Conservation (phyloP, 1,140 invertebrate species). For the Colletes gigas region DNA sequence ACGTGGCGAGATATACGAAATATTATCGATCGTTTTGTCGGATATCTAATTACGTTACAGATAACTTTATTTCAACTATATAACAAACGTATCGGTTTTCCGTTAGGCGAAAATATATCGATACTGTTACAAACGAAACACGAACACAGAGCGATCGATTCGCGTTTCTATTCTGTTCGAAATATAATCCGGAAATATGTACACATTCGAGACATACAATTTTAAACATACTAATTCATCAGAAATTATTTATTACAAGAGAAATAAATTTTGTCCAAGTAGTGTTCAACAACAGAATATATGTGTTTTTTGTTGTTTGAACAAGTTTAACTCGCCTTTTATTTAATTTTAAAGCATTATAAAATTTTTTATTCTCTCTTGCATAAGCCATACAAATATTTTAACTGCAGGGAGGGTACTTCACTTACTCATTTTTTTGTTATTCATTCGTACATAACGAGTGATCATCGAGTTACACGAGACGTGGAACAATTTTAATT, state of each 20-base stretch:
- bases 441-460: not conserved
- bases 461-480: not conserved
- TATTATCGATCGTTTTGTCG: not conserved
- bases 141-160: not conserved
- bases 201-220: fast-evolving
- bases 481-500: not conserved
- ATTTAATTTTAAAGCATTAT: not conserved
- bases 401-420: not conserved
- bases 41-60: not conserved
- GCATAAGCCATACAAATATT: not conserved
- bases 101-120: not conserved
- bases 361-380: not conserved
- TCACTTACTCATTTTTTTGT: not conserved
- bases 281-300: not conserved
- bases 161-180: not conserved
- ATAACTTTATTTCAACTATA: not conserved
- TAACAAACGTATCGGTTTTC: not conserved
- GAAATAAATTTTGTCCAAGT: not conserved
- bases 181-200: not conserved
- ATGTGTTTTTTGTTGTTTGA: not conserved
- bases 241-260: no score
- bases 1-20: no score
- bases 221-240: not conserved
- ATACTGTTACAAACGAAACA: not conserved
- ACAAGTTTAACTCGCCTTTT: not conserved